Base-by-base conservation (phyloP, 2,113 vertebrate genomes). In the Chamaea fasciata region DNA sequence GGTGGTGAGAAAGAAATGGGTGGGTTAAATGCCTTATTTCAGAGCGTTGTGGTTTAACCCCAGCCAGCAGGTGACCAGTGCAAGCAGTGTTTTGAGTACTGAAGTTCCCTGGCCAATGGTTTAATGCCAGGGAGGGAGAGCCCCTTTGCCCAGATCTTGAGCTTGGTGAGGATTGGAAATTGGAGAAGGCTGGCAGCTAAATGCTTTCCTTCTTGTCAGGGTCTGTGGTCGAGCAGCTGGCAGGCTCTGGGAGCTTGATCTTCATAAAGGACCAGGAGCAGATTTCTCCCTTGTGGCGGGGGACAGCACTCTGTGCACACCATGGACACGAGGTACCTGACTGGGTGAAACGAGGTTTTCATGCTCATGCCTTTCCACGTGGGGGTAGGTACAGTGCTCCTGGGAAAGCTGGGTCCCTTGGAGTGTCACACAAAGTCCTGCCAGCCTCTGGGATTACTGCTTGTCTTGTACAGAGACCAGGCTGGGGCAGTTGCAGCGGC, bases 361-460 rank as follows among this genome's bases (percentile, higher is more conserved):
- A 2, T 56, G 37, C 7, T n/a, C 2, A 0, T 33, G 59, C 55
- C 33, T 77, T 87, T 60, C 50, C 74, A 8, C 0, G 0, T 5
- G 11, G 65, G 79, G 39, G 52, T 47, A 6, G 71, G 11, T 15
- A 18, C 12, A 22, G 42, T 17, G 18, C 65, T 86, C 67, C 44
- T 57, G 55, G 80, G 41, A 59, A 73, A 59, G 39, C 49, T 73
- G 67, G 27, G 10, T 44, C 28, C 78, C 31, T 46, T 22, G 44
- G 26, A 16, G 7, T 18, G 30, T 64, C 80, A 86, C 35, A 22
- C 76, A 86, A 23, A 28, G 27, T 27, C 3, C 52, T 71, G 39
- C 6, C 67, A 85, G 60, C 65, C 50, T 56, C 50, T 35, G 5
- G 6, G 20, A 4, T 69, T 42, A 3, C 24, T 80, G 59, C 53